These are phyloP conservation scores for Elegia similella DNA, from an alignment of 2,888 invertebrate species.

Conservation along the genomic window DNA sequence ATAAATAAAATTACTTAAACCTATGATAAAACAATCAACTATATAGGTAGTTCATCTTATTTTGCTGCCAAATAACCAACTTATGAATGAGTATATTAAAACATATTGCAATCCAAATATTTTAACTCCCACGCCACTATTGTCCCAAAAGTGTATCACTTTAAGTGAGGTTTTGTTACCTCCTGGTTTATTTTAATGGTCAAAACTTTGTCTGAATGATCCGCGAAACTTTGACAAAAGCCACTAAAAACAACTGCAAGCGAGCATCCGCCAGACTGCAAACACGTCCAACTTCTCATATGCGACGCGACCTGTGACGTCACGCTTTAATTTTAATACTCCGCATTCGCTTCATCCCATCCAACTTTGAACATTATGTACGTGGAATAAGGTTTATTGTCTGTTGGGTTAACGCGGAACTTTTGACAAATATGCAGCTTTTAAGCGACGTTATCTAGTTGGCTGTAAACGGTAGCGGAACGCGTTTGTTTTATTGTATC, in stretches of 20 bases:
- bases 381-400: neutral
- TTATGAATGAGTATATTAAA: too few relatives aligned
- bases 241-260: neutral
- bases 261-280: conserved; percentile 1
- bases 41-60: too few relatives aligned
- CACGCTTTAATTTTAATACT: conserved; percentile 9
- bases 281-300: neutral
- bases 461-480: conserved; percentile 4
- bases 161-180: too few relatives aligned
- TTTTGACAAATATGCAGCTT: conserved; percentile 11
- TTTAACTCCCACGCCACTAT: too few relatives aligned
- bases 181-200: too few relatives aligned
- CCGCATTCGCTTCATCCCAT: neutral
- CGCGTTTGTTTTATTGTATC: neutral
- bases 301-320: neutral
- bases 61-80: too few relatives aligned
- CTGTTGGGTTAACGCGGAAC: neutral
- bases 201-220: too few relatives aligned
- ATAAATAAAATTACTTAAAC: too few relatives aligned
- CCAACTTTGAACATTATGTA: neutral
- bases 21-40: too few relatives aligned
- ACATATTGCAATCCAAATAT: too few relatives aligned
- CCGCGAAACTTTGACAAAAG: neutral
- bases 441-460: conserved; percentile 10
- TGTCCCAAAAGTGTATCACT: too few relatives aligned